A percentile compares a stretch with the other conserved stretches of the same genome.
Evolutionary conservation across 2,888 invertebrate species (phyloP).

Genomic region (Meta bourneti): DNA sequence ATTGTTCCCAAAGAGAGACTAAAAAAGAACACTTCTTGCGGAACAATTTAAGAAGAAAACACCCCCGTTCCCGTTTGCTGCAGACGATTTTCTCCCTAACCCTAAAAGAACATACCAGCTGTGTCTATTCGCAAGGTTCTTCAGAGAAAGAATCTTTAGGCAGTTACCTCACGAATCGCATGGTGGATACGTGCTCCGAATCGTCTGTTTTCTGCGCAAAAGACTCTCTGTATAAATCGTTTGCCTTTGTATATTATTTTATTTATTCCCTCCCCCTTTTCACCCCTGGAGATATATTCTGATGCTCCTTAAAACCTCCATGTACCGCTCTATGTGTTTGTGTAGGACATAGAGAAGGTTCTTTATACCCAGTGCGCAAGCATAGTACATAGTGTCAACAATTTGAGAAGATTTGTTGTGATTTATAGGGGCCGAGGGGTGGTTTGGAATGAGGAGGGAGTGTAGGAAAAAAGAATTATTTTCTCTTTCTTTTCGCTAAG

Average conservation of each 20-base stretch:
- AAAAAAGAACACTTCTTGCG: conserved; percentile 26
- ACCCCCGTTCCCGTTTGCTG: conserved; percentile 38
- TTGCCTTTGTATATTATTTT: conserved; percentile 75
- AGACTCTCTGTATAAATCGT: conserved; percentile 74
- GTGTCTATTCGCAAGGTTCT: conserved; percentile 73
- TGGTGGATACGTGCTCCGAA: conserved; percentile 68
- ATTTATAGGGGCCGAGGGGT: conserved; percentile 51
- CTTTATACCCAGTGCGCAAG: conserved; percentile 59
- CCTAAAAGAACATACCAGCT: conserved; percentile 75
- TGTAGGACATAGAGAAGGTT: conserved; percentile 29
- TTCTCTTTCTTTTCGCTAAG: neutral
- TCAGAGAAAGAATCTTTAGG: conserved; percentile 54
- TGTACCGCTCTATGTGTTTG: conserved; percentile 11
- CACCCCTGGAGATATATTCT: conserved; percentile 60
- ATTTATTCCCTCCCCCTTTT: conserved; percentile 56
- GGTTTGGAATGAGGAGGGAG: neutral
- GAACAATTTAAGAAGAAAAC: conserved; percentile 70
- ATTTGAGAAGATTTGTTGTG: conserved; percentile 72
- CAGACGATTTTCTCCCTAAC: conserved; percentile 70
- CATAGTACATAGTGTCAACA: conserved; percentile 70
- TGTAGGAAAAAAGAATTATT: conserved; percentile 8
- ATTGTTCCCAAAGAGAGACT: conserved; percentile 53
- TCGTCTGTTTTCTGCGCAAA: conserved; percentile 53
- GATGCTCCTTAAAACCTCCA: conserved; percentile 63
- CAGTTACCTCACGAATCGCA: conserved; percentile 69